Percentiles rank a stretch among this genome's conserved stretches.
These are phyloP conservation scores for Epinephelus coioides DNA, from an alignment of 2,797 vertebrate genomes.

Conservation along the genomic window DNA sequence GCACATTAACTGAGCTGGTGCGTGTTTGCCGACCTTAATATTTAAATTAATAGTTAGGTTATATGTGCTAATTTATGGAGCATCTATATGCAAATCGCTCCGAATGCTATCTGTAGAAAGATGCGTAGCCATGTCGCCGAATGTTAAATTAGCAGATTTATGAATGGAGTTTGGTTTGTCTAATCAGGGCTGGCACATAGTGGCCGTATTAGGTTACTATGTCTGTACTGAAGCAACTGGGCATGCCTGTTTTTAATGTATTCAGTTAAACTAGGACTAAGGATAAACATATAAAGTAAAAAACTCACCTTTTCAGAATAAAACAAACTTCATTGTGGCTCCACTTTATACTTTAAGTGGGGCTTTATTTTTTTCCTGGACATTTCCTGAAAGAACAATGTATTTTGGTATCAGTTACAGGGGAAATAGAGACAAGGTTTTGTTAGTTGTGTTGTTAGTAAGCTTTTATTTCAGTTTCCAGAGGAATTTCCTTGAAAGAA, in stretches of 20 bases:
- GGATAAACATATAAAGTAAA: too few species aligned
- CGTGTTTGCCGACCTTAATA: not conserved
- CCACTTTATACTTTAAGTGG: too few species aligned
- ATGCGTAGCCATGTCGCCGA: not conserved
- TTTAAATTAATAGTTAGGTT: not conserved
- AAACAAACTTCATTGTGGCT: not conserved
- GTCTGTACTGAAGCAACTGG: too few species aligned
- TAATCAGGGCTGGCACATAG: not conserved
- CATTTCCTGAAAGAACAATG: accelerated
- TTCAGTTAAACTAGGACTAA: not conserved
- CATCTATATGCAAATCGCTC: not conserved
- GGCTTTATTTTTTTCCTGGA: not conserved
- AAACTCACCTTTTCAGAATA: not conserved
- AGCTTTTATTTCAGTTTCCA: not conserved
- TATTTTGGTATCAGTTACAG: not conserved
- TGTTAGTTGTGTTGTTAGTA: not conserved
- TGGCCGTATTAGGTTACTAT: not conserved
- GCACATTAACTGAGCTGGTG: too few species aligned
- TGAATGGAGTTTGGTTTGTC: constrained; percentile 11
- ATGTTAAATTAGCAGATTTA: not conserved
- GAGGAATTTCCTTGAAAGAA: not conserved
- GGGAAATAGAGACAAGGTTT: too few species aligned
- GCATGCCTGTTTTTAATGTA: not conserved
- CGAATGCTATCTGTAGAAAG: not conserved
- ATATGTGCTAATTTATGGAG: not conserved